Percentiles rank a stretch among this genome's conserved stretches.
These are phyloP conservation scores for Phortica magna DNA, from an alignment of 2,888 invertebrate species.

Conservation along the genomic window DNA sequence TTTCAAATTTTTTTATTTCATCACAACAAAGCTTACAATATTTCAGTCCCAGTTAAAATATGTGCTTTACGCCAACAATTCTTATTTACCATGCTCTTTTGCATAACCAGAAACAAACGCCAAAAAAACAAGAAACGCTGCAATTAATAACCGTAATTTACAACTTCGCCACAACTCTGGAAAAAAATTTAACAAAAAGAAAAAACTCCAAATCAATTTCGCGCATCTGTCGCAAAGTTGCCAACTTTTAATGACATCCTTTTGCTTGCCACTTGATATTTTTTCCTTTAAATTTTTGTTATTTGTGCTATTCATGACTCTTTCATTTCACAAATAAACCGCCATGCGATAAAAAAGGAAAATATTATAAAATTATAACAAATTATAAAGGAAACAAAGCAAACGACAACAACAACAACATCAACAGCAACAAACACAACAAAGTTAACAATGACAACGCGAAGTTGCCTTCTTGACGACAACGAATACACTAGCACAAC, in stretches of 20 bases:
- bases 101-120: background rate
- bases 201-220: conserved; percentile 55
- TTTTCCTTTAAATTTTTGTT: background rate
- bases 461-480: background rate
- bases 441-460: background rate
- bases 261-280: conserved; percentile 26
- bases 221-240: conserved; percentile 59
- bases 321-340: background rate
- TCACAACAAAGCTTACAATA: too few relatives aligned
- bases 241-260: conserved; percentile 67
- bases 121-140: background rate
- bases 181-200: background rate
- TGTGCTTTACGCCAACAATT: too few relatives aligned
- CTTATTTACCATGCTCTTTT: too few relatives aligned
- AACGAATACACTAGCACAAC: background rate
- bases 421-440: background rate
- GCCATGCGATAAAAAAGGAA: background rate
- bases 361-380: conserved; percentile 12
- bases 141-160: background rate
- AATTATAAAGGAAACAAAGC: background rate
- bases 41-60: too few relatives aligned
- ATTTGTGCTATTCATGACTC: background rate
- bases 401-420: conserved; percentile 9
- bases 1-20: too few relatives aligned
- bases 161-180: background rate